A percentile compares a stretch with the other conserved stretches of the same genome.
Evolutionary conservation across 2,888 invertebrate genomes (phyloP).

Genomic region (Agrenia bidenticulata): DNA sequence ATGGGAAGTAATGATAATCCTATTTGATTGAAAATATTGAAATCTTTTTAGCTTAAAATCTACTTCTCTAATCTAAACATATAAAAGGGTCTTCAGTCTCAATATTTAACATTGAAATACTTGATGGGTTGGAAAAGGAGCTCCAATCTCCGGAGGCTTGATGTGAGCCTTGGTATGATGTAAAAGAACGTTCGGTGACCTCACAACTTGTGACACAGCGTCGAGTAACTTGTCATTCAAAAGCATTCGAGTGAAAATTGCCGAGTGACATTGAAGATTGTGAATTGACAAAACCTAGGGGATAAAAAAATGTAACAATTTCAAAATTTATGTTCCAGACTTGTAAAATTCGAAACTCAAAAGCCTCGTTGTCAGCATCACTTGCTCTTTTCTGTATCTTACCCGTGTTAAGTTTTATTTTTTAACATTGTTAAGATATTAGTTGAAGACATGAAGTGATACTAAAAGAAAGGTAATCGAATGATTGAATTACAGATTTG

Average conservation of each 20-base stretch:
- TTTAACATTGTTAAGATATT: too few species aligned
- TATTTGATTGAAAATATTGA: slow-evolving; percentile 48
- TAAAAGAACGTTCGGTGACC: slow-evolving; percentile 61
- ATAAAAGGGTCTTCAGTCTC: too few species aligned
- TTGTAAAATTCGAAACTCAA: neutral
- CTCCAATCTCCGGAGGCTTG: slow-evolving; percentile 64
- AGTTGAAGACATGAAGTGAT: too few species aligned
- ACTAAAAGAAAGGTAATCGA: too few species aligned
- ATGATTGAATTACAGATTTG: neutral
- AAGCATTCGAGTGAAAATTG: slow-evolving; percentile 60
- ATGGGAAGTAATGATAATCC: slow-evolving; percentile 66
- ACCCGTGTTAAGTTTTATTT: too few species aligned
- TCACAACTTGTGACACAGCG: slow-evolving; percentile 62
- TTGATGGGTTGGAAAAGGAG: slow-evolving; percentile 65
- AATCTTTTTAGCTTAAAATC: too few species aligned
- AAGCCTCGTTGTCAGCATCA: too few species aligned
- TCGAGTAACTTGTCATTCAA: slow-evolving; percentile 60
- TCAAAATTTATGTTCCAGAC: slow-evolving; percentile 1
- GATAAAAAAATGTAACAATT: too few species aligned
- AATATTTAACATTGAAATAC: too few species aligned
- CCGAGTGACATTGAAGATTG: slow-evolving; percentile 63
- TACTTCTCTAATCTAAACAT: too few species aligned
- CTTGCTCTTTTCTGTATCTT: too few species aligned
- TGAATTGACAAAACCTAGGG: slow-evolving; percentile 66
- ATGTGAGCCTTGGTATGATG: slow-evolving; percentile 66